Evolutionary conservation across 2,797 vertebrate genomes (phyloP).

Genomic region (Pseudochirops corinnae): DNA sequence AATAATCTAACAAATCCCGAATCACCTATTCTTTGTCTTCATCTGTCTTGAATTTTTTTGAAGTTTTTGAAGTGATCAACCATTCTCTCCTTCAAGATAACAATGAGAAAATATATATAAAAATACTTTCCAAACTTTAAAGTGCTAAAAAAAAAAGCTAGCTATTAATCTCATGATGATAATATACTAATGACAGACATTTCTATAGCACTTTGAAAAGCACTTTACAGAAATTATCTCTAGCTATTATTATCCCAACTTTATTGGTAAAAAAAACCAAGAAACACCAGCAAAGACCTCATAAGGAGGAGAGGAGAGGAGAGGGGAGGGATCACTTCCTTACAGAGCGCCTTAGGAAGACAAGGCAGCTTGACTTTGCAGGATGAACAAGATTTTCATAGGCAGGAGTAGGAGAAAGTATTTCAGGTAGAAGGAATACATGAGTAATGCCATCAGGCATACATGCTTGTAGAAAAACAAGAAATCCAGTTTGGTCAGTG

Average conservation of each 20-base stretch:
- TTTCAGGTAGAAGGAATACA: conserved; percentile 18
- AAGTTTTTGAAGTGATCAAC: not conserved
- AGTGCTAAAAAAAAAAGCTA: not conserved
- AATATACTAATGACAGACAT: not conserved
- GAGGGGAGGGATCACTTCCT: not conserved
- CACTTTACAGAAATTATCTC: not conserved
- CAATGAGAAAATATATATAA: not conserved
- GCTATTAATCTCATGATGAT: not conserved
- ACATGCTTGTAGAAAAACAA: not conserved
- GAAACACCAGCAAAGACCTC: not conserved
- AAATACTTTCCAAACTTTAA: not conserved
- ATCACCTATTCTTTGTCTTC: not conserved
- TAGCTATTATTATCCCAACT: not conserved
- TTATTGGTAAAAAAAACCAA: not conserved
- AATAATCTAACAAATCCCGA: not conserved
- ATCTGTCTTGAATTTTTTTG: not conserved
- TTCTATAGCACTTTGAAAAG: not conserved
- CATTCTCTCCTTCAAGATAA: not conserved
- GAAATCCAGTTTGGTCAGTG: not conserved
- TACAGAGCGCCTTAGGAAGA: not conserved
- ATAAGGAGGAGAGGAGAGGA: not conserved
- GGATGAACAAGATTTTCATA: conserved; percentile 24
- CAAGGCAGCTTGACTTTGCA: conserved; percentile 21
- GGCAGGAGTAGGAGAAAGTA: not conserved
- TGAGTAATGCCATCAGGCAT: conserved; percentile 26